phyloP scores from a whole-genome alignment of 2,113 vertebrate genomes.

The Acrocephalus arundinaceus region DNA sequence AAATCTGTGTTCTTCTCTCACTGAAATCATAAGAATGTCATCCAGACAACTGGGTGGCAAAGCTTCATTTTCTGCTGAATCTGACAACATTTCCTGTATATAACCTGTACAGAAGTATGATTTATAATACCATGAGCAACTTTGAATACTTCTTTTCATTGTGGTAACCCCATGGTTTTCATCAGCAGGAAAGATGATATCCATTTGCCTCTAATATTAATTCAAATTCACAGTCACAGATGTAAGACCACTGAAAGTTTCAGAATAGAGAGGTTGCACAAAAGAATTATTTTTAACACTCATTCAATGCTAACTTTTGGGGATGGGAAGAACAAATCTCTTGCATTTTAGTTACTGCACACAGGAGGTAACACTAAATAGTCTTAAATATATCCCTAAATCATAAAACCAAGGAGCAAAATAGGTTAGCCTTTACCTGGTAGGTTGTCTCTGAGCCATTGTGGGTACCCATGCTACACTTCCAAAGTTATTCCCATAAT shows the following conservation, averaged over 20 bases:
- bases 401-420: background rate
- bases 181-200: background rate
- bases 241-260: background rate
- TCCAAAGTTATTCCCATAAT: background rate
- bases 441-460: background rate
- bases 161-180: background rate
- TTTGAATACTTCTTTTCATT: background rate
- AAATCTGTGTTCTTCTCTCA: background rate
- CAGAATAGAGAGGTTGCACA: background rate
- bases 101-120: background rate
- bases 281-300: background rate
- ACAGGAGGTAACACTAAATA: background rate
- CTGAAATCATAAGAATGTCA: background rate
- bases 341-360: background rate
- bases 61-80: background rate
- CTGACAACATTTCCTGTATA: background rate
- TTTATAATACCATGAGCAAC: background rate
- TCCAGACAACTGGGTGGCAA: background rate
- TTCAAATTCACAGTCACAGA: background rate
- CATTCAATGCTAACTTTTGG: background rate
- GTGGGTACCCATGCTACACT: background rate
- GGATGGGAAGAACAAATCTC: background rate
- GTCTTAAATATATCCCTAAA: background rate
- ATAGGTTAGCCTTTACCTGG: background rate
- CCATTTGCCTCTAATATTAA: background rate